Percentiles rank a stretch among this genome's conserved stretches.
phyloP scores from a whole-genome alignment of 2,888 invertebrate species.

The Odontocolon sp. region DNA sequence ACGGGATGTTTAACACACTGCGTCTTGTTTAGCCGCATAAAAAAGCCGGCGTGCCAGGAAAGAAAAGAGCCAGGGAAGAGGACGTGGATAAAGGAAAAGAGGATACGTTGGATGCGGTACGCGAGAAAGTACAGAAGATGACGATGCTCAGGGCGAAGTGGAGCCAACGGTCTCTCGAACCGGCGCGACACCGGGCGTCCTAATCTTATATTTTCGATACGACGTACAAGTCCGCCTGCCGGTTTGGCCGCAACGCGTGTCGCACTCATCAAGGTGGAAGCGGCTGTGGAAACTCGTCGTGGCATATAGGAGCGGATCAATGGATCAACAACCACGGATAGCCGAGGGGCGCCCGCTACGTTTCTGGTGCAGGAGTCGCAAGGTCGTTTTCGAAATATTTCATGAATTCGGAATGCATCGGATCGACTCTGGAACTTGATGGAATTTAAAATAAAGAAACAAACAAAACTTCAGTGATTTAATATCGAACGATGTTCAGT shows the following conservation, averaged over 20 bases:
- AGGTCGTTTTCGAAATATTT: constrained; percentile 47
- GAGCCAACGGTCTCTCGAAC: constrained; percentile 60
- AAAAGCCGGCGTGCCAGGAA: constrained; percentile 62
- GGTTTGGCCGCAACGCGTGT: constrained; percentile 64
- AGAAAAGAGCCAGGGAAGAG: too few relatives aligned
- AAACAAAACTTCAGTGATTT: neutral
- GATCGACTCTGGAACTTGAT: constrained; percentile 8
- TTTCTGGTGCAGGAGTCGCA: constrained; percentile 47
- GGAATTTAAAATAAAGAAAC: too few relatives aligned
- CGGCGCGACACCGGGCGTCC: constrained; percentile 60
- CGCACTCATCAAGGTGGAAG: constrained; percentile 65
- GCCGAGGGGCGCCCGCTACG: constrained; percentile 41
- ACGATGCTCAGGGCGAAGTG: constrained; percentile 25
- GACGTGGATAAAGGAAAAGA: too few relatives aligned
- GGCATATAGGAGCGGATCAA: constrained; percentile 68
- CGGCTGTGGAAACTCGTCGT: constrained; percentile 64
- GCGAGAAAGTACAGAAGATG: too few relatives aligned
- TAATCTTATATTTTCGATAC: constrained; percentile 69
- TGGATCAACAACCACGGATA: constrained; percentile 54
- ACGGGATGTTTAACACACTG: constrained; percentile 59
- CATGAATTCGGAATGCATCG: constrained; percentile 29
- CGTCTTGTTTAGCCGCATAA: constrained; percentile 69
- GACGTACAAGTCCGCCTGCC: constrained; percentile 60
- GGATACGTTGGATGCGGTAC: too few relatives aligned
- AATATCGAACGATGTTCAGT: too few relatives aligned